phyloP scores from a whole-genome alignment of 64 coral and sea anemone species.

The Pocillopora damicornis region DNA sequence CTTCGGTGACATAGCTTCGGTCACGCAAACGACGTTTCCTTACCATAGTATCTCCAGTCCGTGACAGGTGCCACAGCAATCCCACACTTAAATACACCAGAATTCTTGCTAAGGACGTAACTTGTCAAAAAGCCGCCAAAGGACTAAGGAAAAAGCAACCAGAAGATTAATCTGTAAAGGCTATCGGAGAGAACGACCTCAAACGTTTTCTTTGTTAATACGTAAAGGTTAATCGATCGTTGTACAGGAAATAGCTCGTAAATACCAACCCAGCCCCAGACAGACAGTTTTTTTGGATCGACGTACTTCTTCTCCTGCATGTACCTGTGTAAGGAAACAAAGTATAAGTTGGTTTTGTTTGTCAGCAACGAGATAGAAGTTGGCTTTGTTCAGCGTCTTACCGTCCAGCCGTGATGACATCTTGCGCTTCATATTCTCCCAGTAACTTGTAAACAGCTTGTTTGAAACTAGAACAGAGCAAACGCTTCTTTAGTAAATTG shows the following conservation, averaged over 20 bases:
- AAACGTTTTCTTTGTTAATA: too few species aligned
- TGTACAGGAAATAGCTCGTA: background rate
- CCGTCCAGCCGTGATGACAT: constrained; percentile 71
- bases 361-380: background rate
- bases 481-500: background rate
- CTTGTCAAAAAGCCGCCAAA: constrained; percentile 72
- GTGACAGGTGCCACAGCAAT: constrained; percentile 82
- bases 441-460: constrained; percentile 77
- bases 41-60: constrained; percentile 90
- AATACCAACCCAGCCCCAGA: constrained; percentile 85
- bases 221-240: background rate
- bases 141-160: constrained; percentile 36
- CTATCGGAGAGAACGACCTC: too few species aligned
- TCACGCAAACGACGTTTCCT: background rate
- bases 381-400: background rate
- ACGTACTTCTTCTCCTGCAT: constrained; percentile 71
- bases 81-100: constrained; percentile 69
- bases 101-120: constrained; percentile 61
- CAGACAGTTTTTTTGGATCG: constrained; percentile 60
- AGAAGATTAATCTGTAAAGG: background rate
- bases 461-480: constrained; percentile 58
- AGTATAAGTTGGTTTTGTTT: background rate
- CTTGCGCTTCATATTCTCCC: constrained; percentile 66
- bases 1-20: background rate
- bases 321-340: constrained; percentile 23